phyloP scores from a whole-genome alignment of 2,888 invertebrate genomes.

The Nephrotoma guestfalica region DNA sequence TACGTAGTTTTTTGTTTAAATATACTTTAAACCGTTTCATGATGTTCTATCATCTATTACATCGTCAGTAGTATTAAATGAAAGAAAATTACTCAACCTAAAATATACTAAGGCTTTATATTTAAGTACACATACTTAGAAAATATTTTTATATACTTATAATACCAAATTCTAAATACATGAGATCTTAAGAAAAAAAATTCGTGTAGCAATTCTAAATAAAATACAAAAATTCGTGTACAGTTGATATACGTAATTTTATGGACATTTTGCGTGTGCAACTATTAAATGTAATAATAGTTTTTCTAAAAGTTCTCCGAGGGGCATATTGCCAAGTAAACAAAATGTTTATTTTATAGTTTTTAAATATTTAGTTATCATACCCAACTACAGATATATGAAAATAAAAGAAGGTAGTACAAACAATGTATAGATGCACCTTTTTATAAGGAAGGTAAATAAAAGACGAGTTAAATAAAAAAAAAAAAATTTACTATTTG shows the following conservation, averaged over 20 bases:
- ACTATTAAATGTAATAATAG: background rate
- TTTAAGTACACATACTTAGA: too few relatives aligned
- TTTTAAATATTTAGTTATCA: background rate
- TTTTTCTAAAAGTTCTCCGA: background rate
- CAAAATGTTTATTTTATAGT: background rate
- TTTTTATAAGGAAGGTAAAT: background rate
- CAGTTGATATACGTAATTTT: background rate
- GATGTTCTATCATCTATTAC: background rate
- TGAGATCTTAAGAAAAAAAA: background rate
- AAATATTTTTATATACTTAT: too few relatives aligned
- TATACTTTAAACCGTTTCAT: background rate
- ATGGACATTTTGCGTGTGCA: background rate
- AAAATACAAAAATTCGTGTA: background rate
- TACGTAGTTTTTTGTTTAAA: too few relatives aligned
- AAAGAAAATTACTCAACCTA: background rate
- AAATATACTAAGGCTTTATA: background rate
- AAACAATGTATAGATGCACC: background rate
- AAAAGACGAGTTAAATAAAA: background rate
- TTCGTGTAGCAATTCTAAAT: background rate
- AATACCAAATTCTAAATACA: background rate
- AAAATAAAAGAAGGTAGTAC: background rate
- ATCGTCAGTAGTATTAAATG: background rate
- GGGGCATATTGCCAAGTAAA: background rate
- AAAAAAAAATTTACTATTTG: background rate
- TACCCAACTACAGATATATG: background rate